Evolutionary conservation across 2,797 vertebrate species (phyloP), one percentile per base, ranked within the genome.

Genomic region (Zalophus californianus): DNA sequence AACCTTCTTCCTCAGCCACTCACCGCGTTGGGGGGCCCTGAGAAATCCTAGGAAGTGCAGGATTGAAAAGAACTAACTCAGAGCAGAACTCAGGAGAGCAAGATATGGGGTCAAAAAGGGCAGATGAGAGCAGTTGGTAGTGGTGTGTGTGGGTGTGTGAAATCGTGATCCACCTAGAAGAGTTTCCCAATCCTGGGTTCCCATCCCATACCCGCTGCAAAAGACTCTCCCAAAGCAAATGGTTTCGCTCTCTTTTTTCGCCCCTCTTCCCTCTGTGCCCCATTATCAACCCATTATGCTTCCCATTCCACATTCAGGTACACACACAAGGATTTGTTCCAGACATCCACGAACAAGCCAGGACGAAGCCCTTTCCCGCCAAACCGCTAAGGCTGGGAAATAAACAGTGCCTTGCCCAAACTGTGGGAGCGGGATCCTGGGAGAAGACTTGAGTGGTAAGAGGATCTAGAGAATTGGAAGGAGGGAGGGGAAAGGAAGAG

Each of bases 301-400:
- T 75, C 75, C 77, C 64, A 48, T 62, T 78, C 60, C 80, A 66
- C 56, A 32, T 48, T 80, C 86, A 90, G 77, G 95, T 86, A 64
- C 87, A 79, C 78, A 94, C 86, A 90, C 96, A 96, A 97, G 87
- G 56, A 94, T 84, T 94, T 85, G 90, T 91, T 80, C 79, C 83
- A 79, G 92, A 86, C 90, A 38, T 79, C 94, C 13, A 4, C 4
- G 84, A 88, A 89, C 95, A 95, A 96, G 96, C 90, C 85, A 44
- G 95, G 90, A 96, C 92, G 78, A 93, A 96, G 88, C 27, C 79
- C 64, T 97, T 97, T 98, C 95, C 96, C 94, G 83, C 96, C 96
- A 91, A 96, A 91, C 91, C 58, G 14, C 58, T 84, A 72, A 70
- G 66, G 41, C 88, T 48, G 10, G 93, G 86, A 78, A 86, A 52